These are phyloP conservation scores for Andrena praecox DNA, from an alignment of 2,888 invertebrate species.

Conservation along the genomic window DNA sequence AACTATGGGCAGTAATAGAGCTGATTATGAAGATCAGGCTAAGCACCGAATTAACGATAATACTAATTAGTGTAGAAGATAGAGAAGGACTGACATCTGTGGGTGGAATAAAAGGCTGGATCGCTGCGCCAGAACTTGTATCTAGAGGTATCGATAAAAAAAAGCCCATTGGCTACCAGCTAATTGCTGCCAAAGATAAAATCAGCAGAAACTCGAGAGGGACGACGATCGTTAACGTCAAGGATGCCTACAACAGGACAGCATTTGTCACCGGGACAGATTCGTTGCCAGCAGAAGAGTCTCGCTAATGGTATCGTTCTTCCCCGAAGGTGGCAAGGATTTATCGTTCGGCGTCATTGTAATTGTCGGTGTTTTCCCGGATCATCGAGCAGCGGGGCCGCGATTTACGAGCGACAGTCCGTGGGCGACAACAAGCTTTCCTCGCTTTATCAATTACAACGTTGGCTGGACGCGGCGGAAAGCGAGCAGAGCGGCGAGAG, in stretches of 20 bases:
- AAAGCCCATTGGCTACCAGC: background rate
- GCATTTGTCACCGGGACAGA: background rate
- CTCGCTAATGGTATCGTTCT: conserved; percentile 35
- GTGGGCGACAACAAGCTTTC: conserved; percentile 52
- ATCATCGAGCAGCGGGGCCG: conserved; percentile 45
- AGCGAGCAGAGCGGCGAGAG: conserved; percentile 8
- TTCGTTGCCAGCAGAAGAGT: background rate
- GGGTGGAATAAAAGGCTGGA: no score
- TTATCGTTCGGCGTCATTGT: conserved; percentile 37
- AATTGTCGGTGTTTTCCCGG: conserved; percentile 58
- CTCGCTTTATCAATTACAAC: conserved; percentile 61
- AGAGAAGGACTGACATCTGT: no score
- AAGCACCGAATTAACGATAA: background rate
- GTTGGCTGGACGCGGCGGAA: conserved; percentile 13
- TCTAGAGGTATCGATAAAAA: background rate
- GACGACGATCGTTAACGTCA: conserved; percentile 11
- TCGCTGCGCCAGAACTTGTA: no score
- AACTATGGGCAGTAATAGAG: background rate
- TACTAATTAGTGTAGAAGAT: background rate
- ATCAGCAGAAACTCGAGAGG: background rate
- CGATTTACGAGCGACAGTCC: conserved; percentile 44
- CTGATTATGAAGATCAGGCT: conserved; percentile 3
- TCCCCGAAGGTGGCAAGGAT: conserved; percentile 30
- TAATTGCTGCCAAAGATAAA: background rate
- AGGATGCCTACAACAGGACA: background rate